A percentile compares a stretch with the other conserved stretches of the same genome.
phyloP scores from a whole-genome alignment of 1,140 invertebrate species.

The Caenorhabditis inopinata region DNA sequence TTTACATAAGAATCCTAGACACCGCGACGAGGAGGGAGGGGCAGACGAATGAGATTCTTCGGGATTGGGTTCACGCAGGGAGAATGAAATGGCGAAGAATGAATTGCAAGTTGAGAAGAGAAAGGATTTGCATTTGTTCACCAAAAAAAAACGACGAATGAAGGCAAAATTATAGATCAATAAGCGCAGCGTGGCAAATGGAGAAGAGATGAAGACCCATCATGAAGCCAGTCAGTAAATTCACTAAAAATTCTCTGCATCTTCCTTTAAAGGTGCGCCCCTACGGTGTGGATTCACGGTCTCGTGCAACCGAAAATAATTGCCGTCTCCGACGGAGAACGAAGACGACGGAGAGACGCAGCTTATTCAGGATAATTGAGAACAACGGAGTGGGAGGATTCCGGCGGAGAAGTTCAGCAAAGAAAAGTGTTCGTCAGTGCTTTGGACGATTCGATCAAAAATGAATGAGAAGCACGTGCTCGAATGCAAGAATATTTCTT shows the following conservation, averaged over 20 bases:
- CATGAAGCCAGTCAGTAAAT: no score
- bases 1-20: not conserved
- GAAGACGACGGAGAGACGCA: slow-evolving; percentile 6
- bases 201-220: no score
- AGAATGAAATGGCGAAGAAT: not conserved
- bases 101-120: not conserved
- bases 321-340: not conserved
- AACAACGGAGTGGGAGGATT: slow-evolving; percentile 9
- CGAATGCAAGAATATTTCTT: slow-evolving; percentile 19
- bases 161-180: not conserved
- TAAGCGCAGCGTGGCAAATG: no score
- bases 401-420: not conserved
- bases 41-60: not conserved
- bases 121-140: not conserved
- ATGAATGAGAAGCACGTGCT: slow-evolving; percentile 12
- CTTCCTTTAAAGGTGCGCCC: not conserved
- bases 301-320: slow-evolving; percentile 23
- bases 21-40: not conserved
- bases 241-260: slow-evolving; percentile 1
- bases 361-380: slow-evolving; percentile 34
- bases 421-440: not conserved
- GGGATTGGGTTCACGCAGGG: slow-evolving; percentile 23
- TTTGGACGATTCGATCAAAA: not conserved
- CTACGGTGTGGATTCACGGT: slow-evolving; percentile 16
- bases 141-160: not conserved